Percentiles rank a stretch among this genome's conserved stretches.
Evolutionary conservation across 2,797 vertebrate species (phyloP).

Genomic region (Sorex maritimensis): DNA sequence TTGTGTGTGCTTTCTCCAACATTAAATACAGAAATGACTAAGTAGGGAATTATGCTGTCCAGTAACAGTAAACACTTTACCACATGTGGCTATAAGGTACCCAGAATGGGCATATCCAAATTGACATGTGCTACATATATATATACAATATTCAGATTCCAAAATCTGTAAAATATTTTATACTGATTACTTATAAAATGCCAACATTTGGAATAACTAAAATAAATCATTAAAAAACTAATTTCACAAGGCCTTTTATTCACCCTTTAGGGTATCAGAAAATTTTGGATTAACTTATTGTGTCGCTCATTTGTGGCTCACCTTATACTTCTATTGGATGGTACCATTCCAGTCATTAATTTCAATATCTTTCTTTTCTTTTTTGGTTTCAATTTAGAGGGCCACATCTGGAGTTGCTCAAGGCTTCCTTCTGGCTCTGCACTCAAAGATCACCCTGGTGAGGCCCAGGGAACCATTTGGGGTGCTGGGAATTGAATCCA

Average conservation of each 20-base stretch:
- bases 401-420: too few species aligned
- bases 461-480: too few species aligned
- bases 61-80: neutral
- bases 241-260: neutral
- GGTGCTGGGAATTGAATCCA: too few species aligned
- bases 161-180: too few species aligned
- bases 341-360: neutral
- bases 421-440: too few species aligned
- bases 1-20: neutral
- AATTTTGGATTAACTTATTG: neutral
- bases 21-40: neutral
- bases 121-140: neutral
- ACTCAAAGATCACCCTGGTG: too few species aligned
- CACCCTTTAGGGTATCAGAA: neutral
- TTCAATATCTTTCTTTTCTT: neutral
- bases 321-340: neutral
- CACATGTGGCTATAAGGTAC: neutral
- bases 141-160: neutral
- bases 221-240: conserved; percentile 53
- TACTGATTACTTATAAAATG: too few species aligned
- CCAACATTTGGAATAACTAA: neutral
- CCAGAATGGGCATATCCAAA: neutral
- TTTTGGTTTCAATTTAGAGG: too few species aligned
- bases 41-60: neutral
- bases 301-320: neutral